These are phyloP conservation scores for Tychaedon coryphoeus DNA, from an alignment of 2,113 vertebrate species.

Conservation along the genomic window DNA sequence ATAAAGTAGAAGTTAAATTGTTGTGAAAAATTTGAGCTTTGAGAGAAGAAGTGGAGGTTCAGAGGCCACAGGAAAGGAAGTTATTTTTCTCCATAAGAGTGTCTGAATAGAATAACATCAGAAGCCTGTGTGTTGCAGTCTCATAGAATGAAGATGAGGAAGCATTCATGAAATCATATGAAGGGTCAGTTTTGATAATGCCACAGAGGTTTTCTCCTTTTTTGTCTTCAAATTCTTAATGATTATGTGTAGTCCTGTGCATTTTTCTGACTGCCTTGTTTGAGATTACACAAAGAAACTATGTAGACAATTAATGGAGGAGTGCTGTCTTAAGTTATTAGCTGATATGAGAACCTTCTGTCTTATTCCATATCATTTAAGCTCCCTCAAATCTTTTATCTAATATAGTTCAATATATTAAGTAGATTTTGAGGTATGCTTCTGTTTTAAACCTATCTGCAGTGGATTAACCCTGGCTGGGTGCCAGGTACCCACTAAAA, in stretches of 20 bases:
- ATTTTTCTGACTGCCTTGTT: not conserved
- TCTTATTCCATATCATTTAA: not conserved
- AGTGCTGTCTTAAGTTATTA: not conserved
- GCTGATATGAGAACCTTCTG: not conserved
- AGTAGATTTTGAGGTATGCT: not conserved
- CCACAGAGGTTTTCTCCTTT: not conserved
- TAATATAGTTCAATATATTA: not conserved
- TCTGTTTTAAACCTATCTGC: not conserved
- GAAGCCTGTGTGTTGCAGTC: not conserved
- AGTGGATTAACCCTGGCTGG: not conserved
- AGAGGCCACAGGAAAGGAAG: not conserved
- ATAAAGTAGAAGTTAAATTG: not conserved
- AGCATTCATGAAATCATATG: not conserved
- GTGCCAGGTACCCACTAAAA: not conserved
- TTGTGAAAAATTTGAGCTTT: not conserved
- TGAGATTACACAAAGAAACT: not conserved
- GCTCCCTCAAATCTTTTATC: not conserved
- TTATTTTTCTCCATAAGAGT: accelerated
- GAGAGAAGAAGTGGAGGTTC: not conserved
- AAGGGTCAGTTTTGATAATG: not conserved
- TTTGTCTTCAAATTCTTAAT: not conserved
- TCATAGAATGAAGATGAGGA: not conserved
- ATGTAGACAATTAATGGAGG: not conserved
- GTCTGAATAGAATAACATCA: not conserved
- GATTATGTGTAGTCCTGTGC: not conserved